Conservation (phyloP, 2,888 invertebrate genomes). For the Heterodera filipjevi region DNA sequence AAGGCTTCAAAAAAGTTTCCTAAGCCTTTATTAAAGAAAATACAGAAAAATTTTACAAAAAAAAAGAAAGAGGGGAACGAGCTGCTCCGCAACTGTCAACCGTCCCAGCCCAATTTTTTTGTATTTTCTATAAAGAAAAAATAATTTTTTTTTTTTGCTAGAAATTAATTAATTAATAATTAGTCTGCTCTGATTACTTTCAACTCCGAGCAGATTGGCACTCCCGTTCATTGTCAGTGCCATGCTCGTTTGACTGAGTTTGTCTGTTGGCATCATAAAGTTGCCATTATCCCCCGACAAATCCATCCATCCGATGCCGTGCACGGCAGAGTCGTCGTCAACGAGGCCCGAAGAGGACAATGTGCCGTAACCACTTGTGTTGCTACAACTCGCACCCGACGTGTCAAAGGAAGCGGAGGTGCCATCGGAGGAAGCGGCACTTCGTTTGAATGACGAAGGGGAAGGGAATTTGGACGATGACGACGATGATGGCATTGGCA, state of each 20-base stretch:
- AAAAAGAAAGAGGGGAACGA: too few relatives aligned
- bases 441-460: background rate
- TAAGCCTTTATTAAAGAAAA: too few relatives aligned
- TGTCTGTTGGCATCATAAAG: background rate
- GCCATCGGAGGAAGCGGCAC: background rate
- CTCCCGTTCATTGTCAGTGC: background rate
- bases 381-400: background rate
- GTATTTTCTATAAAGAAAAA: too few relatives aligned
- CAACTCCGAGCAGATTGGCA: background rate
- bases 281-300: background rate
- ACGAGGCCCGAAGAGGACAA: background rate
- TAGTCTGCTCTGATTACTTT: background rate
- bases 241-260: background rate
- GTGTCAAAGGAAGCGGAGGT: background rate
- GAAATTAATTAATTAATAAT: too few relatives aligned
- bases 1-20: too few relatives aligned
- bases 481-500: background rate
- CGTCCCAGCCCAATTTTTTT: too few relatives aligned
- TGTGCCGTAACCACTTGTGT: background rate
- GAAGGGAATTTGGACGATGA: background rate
- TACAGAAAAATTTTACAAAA: too few relatives aligned
- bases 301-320: slow-evolving; percentile 8
- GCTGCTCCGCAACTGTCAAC: too few relatives aligned
- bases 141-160: too few relatives aligned
- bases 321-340: background rate